A percentile compares a stretch with the other conserved stretches of the same genome.
These are phyloP conservation scores for Trypoxylon attenuatum DNA, from an alignment of 2,888 invertebrate genomes.

Conservation along the genomic window DNA sequence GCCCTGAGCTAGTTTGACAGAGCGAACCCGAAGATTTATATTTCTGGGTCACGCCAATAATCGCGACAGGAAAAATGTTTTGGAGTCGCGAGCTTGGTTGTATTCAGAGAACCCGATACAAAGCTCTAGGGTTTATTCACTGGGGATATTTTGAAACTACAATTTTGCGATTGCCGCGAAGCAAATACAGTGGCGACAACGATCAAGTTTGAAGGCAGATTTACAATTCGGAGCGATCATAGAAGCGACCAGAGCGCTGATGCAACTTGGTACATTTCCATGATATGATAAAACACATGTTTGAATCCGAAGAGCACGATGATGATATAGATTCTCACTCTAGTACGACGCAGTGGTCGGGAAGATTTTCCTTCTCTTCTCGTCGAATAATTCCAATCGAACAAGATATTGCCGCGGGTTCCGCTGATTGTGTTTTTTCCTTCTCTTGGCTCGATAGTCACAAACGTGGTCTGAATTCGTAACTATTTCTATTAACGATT, in stretches of 20 bases:
- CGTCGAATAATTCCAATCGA: constrained; percentile 30
- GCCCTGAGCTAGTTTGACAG: too few relatives aligned
- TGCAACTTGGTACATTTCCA: constrained; percentile 72
- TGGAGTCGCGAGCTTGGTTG: too few relatives aligned
- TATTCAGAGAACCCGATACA: too few relatives aligned
- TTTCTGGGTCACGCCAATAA: too few relatives aligned
- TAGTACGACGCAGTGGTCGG: too few relatives aligned
- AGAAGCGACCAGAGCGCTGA: constrained; percentile 65
- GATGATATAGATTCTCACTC: constrained; percentile 63
- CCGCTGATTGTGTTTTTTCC: neutral
- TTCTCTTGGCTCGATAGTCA: neutral
- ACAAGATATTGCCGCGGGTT: constrained; percentile 21
- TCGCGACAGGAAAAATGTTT: too few relatives aligned
- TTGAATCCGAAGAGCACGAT: constrained; percentile 37
- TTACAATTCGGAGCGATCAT: constrained; percentile 52
- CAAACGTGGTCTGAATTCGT: constrained; percentile 32
- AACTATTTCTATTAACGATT: constrained; percentile 47
- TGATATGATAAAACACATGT: constrained; percentile 70
- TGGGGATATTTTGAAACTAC: too few relatives aligned
- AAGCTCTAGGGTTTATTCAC: too few relatives aligned
- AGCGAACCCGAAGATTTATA: too few relatives aligned
- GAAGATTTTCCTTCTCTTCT: constrained; percentile 47
- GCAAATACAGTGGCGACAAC: neutral
- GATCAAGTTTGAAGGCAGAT: neutral
- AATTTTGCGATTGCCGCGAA: neutral